A percentile compares a stretch with the other conserved stretches of the same genome.
Conservation (phyloP, 2,113 vertebrate genomes). For the Recurvirostra avosetta region DNA sequence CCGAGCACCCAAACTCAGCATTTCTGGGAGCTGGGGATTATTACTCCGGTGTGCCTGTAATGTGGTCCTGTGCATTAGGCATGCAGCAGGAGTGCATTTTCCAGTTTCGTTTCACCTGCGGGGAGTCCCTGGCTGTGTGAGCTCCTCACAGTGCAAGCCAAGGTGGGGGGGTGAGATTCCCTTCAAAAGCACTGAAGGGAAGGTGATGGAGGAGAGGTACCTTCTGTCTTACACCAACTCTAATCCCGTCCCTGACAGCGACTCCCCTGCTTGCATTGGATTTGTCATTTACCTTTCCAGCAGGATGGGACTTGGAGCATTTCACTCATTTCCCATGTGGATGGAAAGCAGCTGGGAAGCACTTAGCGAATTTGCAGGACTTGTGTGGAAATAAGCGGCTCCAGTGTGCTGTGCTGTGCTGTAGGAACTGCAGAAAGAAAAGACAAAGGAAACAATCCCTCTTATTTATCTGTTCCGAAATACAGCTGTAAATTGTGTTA, state of each 20-base stretch:
- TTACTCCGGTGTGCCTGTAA: background rate
- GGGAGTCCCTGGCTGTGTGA: background rate
- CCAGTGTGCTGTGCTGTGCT: background rate
- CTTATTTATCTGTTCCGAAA: background rate
- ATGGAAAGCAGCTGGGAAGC: background rate
- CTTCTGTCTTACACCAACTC: background rate
- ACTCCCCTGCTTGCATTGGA: background rate
- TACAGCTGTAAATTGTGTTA: constrained; percentile 28
- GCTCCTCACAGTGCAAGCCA: background rate
- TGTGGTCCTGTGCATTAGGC: background rate
- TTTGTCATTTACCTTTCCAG: background rate
- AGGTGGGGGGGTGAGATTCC: background rate
- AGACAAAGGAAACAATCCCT: background rate
- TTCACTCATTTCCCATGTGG: accelerated
- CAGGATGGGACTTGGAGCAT: background rate
- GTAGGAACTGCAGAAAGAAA: background rate
- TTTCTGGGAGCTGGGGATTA: background rate
- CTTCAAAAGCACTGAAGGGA: background rate
- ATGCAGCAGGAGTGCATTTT: background rate
- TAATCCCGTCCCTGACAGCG: background rate
- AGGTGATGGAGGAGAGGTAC: background rate
- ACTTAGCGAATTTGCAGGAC: background rate
- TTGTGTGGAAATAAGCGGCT: background rate
- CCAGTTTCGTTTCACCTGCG: background rate
- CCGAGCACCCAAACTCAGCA: background rate